phyloP scores from a whole-genome alignment of 2,113 vertebrate species.

The Atherinomorus stipes region DNA sequence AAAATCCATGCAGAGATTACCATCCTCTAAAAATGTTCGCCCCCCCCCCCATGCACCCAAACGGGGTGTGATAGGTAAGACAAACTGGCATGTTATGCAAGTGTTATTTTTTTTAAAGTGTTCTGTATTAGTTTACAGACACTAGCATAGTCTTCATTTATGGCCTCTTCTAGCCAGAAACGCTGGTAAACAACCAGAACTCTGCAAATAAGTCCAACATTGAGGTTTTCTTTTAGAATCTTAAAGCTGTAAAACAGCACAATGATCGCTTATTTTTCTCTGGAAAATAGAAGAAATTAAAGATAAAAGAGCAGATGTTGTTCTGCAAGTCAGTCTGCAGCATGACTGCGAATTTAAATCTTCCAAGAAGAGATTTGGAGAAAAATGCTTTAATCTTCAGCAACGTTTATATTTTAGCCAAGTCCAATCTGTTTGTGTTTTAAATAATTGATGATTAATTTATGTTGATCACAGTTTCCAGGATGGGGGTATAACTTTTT shows the following conservation, averaged over 20 bases:
- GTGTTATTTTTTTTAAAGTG: too few relatives aligned
- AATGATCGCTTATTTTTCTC: slow-evolving; percentile 22
- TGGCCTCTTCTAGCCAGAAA: background rate
- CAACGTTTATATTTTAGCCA: slow-evolving; percentile 14
- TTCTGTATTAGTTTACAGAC: too few relatives aligned
- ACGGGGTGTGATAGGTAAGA: too few relatives aligned
- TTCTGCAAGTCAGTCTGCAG: slow-evolving; percentile 30
- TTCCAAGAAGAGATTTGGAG: slow-evolving; percentile 38
- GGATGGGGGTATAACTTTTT: slow-evolving; percentile 4
- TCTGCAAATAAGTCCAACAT: background rate
- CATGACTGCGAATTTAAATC: slow-evolving; percentile 49
- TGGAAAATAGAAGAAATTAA: slow-evolving; percentile 42
- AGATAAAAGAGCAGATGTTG: slow-evolving; percentile 64
- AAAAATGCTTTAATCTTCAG: slow-evolving; percentile 18
- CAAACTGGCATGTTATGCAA: too few relatives aligned
- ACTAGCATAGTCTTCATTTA: background rate
- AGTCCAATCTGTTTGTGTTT: slow-evolving; percentile 38
- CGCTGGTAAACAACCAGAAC: background rate
- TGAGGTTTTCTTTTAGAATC: background rate
- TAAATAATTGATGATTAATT: slow-evolving; percentile 27
- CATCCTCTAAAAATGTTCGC: too few relatives aligned
- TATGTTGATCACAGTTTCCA: slow-evolving; percentile 4
- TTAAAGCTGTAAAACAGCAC: background rate
- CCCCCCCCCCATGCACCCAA: too few relatives aligned
- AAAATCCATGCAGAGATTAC: too few relatives aligned